These are phyloP conservation scores for Margarornis squamiger DNA, from an alignment of 2,797 vertebrate species.

Conservation along the genomic window DNA sequence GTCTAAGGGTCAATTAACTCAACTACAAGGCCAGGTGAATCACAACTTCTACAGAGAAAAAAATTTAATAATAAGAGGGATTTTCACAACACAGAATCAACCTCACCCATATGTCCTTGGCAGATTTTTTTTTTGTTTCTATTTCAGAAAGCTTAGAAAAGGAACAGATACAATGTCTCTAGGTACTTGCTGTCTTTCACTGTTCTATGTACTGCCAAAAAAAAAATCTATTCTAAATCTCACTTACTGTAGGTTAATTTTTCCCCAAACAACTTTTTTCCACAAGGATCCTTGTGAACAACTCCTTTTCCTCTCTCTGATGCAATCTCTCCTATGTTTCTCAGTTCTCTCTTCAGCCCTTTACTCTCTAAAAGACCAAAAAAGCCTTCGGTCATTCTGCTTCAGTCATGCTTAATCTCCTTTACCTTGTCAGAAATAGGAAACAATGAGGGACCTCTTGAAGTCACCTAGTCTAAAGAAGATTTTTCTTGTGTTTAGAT, in stretches of 20 bases:
- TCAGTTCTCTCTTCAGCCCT: not conserved
- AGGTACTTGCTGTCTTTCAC: not conserved
- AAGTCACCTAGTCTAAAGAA: not conserved
- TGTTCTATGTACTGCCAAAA: not conserved
- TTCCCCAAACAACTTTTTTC: not conserved
- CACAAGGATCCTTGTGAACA: not conserved
- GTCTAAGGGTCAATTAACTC: constrained; percentile 19
- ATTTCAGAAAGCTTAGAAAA: not conserved
- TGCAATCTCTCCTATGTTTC: not conserved
- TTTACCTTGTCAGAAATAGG: not conserved
- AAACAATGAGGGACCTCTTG: not conserved
- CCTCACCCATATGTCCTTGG: not conserved
- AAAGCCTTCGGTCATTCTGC: not conserved
- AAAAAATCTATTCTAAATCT: not conserved
- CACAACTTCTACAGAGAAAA: not conserved
- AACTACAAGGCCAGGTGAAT: not conserved
- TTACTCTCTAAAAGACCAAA: not conserved
- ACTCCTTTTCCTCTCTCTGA: not conserved
- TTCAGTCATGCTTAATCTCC: not conserved
- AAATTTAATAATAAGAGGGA: not conserved
- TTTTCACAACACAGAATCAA: not conserved
- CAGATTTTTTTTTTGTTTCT: not conserved
- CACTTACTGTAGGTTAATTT: not conserved
- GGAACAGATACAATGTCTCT: not conserved
- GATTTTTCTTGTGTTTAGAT: not conserved